Conservation (phyloP, 2,797 vertebrate genomes). For the Syndactyla subalaris region DNA sequence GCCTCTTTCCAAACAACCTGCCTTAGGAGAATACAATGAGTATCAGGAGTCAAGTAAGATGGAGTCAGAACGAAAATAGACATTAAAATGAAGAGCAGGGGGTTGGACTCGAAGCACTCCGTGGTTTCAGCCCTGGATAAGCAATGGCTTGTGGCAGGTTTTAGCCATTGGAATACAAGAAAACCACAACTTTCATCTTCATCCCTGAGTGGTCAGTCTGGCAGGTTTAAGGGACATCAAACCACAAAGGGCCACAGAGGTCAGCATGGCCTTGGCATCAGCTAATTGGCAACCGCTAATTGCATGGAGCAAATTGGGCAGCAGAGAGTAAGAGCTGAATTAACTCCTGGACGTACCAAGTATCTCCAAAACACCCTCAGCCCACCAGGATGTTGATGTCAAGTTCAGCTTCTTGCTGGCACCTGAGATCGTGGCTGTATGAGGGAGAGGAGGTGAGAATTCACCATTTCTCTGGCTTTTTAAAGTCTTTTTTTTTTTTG, state of each 20-base stretch:
- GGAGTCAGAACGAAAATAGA: rapidly evolving
- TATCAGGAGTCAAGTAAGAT: neutral
- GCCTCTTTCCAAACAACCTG: neutral
- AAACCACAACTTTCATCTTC: rapidly evolving
- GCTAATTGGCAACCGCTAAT: neutral
- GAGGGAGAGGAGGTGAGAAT: neutral
- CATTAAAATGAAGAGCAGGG: neutral
- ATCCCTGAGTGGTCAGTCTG: neutral
- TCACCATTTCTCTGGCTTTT: neutral
- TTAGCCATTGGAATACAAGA: rapidly evolving
- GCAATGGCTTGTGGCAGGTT: rapidly evolving
- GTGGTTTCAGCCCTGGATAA: neutral
- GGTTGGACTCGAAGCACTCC: neutral
- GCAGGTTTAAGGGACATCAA: neutral
- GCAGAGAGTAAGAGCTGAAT: rapidly evolving
- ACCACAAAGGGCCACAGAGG: neutral
- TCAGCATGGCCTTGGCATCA: neutral
- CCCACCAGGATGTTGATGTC: neutral
- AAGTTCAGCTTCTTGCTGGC: neutral
- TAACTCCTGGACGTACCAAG: rapidly evolving
- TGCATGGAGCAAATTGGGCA: neutral
- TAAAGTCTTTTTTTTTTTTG: neutral
- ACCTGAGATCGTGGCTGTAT: rapidly evolving
- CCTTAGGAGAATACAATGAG: neutral
- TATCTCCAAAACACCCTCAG: neutral